phyloP scores from a whole-genome alignment of 2,797 vertebrate species.

The Rhinophrynus dorsalis region DNA sequence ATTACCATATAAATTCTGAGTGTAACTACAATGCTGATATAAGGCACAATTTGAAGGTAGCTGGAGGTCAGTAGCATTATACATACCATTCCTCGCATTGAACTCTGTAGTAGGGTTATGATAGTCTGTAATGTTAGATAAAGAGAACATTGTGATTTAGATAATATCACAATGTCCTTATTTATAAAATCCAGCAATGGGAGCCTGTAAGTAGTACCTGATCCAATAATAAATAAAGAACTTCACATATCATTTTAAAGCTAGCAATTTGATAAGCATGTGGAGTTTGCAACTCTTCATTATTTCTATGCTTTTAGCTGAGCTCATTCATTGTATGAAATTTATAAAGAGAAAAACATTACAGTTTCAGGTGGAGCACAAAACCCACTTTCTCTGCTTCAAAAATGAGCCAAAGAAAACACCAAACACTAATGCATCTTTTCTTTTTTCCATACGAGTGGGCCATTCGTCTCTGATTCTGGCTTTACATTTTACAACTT shows the following conservation, averaged over 20 bases:
- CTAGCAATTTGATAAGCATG: slow-evolving; percentile 26
- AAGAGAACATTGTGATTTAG: slow-evolving; percentile 14
- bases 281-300: slow-evolving; percentile 29
- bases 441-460: slow-evolving; percentile 22
- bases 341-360: slow-evolving; percentile 4
- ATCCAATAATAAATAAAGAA: slow-evolving; percentile 20
- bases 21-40: too few relatives aligned
- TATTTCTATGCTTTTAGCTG: slow-evolving; percentile 28
- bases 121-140: neutral
- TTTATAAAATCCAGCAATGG: slow-evolving; percentile 5
- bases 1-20: slow-evolving; percentile 1
- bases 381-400: slow-evolving; percentile 17
- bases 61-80: neutral
- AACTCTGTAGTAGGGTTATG: slow-evolving; percentile 21
- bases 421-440: slow-evolving; percentile 2
- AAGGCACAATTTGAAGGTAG: neutral
- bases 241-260: slow-evolving; percentile 23
- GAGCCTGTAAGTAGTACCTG: slow-evolving; percentile 3
- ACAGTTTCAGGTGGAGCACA: slow-evolving; percentile 12
- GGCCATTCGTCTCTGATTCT: slow-evolving; percentile 1
- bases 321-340: slow-evolving; percentile 11
- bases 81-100: neutral
- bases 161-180: slow-evolving; percentile 25
- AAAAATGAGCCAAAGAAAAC: slow-evolving; percentile 18
- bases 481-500: slow-evolving; percentile 33